A percentile compares a stretch with the other conserved stretches of the same genome.
Conservation (phyloP, 64 coral and sea anemone species). For the Stichodactyla mertensii region DNA sequence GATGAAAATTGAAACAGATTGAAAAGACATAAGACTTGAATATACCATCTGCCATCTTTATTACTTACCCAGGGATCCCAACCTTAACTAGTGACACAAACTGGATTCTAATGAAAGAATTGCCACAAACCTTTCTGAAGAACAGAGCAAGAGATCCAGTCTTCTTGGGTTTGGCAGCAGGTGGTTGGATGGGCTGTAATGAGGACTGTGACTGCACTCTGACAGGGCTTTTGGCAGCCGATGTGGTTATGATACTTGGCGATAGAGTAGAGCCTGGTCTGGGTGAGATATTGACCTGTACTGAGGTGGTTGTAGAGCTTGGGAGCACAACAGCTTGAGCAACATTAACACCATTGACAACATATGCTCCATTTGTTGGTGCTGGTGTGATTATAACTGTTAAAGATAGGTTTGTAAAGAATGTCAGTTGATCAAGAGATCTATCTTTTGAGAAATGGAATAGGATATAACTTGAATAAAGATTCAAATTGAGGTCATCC, state of each 20-base stretch:
- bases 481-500: no score
- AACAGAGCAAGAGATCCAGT: slow-evolving; percentile 96
- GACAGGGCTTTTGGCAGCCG: slow-evolving; percentile 69
- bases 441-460: no score
- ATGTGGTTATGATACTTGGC: slow-evolving; percentile 28
- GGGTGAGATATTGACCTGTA: slow-evolving; percentile 69
- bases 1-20: no score
- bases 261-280: slow-evolving; percentile 36
- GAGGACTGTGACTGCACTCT: slow-evolving; percentile 45
- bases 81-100: no score
- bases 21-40: no score
- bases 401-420: neutral
- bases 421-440: neutral
- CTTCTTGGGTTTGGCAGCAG: slow-evolving; percentile 66
- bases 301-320: slow-evolving; percentile 53
- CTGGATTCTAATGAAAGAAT: neutral
- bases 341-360: slow-evolving; percentile 68
- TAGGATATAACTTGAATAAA: no score
- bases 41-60: no score
- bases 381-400: slow-evolving; percentile 84
- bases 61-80: no score
- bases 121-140: slow-evolving; percentile 82
- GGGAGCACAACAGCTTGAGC: slow-evolving; percentile 83
- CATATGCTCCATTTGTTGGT: slow-evolving; percentile 47
- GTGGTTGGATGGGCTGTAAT: slow-evolving; percentile 47